Conservation (phyloP, 2,113 vertebrate species). For the Myocastor coypus region DNA sequence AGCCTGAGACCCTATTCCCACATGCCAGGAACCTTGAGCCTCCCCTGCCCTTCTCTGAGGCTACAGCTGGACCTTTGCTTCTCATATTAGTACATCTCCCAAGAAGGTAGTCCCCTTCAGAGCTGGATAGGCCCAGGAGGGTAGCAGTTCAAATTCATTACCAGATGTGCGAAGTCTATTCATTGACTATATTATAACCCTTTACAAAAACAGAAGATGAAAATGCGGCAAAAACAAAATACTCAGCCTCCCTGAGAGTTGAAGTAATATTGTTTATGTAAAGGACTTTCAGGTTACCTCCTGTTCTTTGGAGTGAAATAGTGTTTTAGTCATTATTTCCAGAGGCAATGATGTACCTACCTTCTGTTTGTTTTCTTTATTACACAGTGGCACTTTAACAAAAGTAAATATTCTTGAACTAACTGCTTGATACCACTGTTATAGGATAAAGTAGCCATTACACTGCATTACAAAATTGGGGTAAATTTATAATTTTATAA, state of each 20-base stretch:
- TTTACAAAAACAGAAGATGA: neutral
- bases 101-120: neutral
- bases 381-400: conserved; percentile 27
- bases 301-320: neutral
- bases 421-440: neutral
- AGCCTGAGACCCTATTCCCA: neutral
- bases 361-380: conserved; percentile 49
- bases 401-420: neutral
- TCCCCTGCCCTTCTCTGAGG: neutral
- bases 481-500: neutral
- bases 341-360: neutral
- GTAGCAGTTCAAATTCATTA: neutral
- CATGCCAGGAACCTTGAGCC: neutral
- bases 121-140: neutral
- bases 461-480: neutral
- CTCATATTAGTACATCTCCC: neutral
- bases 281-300: neutral
- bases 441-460: neutral
- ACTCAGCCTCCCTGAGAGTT: neutral
- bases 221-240: neutral
- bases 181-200: neutral
- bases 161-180: neutral
- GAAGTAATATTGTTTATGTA: neutral
- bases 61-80: neutral
- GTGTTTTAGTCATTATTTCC: conserved; percentile 8